Conservation (phyloP, 2,113 vertebrate genomes). For the Okapia johnstoni region DNA sequence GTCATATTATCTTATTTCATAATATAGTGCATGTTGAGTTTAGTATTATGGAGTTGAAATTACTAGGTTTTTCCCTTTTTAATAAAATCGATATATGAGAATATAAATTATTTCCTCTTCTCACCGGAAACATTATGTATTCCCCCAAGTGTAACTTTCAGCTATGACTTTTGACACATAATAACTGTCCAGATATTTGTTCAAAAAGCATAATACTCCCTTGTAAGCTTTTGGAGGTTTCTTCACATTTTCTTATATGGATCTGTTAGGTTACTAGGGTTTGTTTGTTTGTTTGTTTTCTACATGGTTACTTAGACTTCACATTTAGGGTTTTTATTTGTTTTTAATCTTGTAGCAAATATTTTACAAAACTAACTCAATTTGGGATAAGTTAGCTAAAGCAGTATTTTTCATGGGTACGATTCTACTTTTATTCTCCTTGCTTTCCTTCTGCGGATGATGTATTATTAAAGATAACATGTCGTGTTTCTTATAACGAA, state of each 20-base stretch:
- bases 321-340: constrained; percentile 9
- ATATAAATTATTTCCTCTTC: background rate
- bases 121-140: background rate
- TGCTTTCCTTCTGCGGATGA: background rate
- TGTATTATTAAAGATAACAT: constrained; percentile 4
- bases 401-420: background rate
- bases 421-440: background rate
- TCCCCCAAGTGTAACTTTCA: background rate
- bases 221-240: background rate
- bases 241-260: background rate
- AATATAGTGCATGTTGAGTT: background rate
- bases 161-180: background rate
- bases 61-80: background rate
- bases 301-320: background rate
- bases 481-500: constrained; percentile 3
- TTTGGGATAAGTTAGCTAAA: constrained; percentile 52
- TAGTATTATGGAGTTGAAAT: background rate
- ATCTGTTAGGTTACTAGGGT: background rate
- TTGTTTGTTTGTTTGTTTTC: background rate
- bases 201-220: background rate
- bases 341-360: background rate
- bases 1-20: background rate
- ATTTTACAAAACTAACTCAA: constrained; percentile 43
- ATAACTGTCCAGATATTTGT: background rate
- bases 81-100: background rate